Evolutionary conservation across 2,888 invertebrate species (phyloP).

Genomic region (Drosophila dives): DNA sequence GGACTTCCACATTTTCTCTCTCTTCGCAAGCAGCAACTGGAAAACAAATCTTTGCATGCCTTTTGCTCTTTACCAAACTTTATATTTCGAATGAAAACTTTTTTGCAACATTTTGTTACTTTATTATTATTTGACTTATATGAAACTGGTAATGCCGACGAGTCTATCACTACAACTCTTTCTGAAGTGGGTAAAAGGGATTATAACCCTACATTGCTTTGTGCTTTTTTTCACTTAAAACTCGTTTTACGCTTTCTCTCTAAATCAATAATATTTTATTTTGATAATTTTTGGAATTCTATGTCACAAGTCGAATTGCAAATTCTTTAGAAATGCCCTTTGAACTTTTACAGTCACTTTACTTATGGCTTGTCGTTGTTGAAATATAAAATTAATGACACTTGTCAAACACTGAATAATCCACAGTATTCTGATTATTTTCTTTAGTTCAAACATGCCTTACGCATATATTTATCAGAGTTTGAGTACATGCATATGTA

Average conservation of each 20-base stretch:
- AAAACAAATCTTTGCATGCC: neutral
- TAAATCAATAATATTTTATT: neutral
- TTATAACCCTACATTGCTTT: too few relatives aligned
- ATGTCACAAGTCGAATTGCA: neutral
- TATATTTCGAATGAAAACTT: neutral
- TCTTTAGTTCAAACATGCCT: neutral
- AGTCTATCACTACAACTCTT: too few relatives aligned
- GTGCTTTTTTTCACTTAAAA: neutral
- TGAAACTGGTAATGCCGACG: too few relatives aligned
- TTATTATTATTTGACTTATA: neutral
- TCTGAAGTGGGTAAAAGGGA: too few relatives aligned
- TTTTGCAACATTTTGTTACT: neutral
- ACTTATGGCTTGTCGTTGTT: neutral
- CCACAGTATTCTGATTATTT: neutral
- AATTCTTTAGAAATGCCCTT: neutral
- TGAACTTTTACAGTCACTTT: neutral
- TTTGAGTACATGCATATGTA: neutral
- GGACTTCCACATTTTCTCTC: neutral
- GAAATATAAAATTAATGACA: neutral
- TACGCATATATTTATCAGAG: constrained; percentile 7
- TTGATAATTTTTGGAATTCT: neutral
- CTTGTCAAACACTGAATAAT: too few relatives aligned
- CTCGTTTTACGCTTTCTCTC: neutral
- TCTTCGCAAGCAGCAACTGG: neutral
- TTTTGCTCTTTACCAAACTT: neutral